Percentiles rank a stretch among this genome's conserved stretches.
Conservation (phyloP, 1,140 invertebrate genomes). For the Andrena cerasifolii region DNA sequence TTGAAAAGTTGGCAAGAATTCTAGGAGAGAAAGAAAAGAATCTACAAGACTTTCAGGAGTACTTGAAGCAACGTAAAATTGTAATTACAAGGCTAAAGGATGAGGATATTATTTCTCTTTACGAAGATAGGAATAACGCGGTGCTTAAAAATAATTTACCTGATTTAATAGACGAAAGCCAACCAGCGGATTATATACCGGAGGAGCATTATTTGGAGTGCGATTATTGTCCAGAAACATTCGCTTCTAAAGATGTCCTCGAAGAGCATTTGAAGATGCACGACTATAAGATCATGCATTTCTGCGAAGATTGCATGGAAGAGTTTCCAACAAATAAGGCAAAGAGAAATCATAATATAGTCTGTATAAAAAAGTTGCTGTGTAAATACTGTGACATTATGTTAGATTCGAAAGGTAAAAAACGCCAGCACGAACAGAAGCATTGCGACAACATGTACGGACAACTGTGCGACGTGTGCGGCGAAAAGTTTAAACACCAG, state of each 20-base stretch:
- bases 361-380: constrained; percentile 76
- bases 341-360: constrained; percentile 74
- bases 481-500: constrained; percentile 81
- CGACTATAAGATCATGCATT: constrained; percentile 77
- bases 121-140: constrained; percentile 70
- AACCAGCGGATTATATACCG: constrained; percentile 51
- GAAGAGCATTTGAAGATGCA: constrained; percentile 77
- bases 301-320: constrained; percentile 77
- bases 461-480: constrained; percentile 79
- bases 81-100: constrained; percentile 76
- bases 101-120: constrained; percentile 76
- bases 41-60: constrained; percentile 75
- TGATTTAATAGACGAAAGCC: constrained; percentile 61
- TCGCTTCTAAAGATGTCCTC: constrained; percentile 69
- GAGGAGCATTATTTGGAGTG: constrained; percentile 73
- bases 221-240: constrained; percentile 77
- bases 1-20: constrained; percentile 67
- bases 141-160: constrained; percentile 61
- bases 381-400: constrained; percentile 76
- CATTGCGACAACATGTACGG: constrained; percentile 78
- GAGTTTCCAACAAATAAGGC: constrained; percentile 78
- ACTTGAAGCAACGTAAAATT: constrained; percentile 78
- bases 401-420: constrained; percentile 78
- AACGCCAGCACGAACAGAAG: constrained; percentile 81
- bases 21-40: constrained; percentile 68